Percentiles rank a stretch among this genome's conserved stretches.
Evolutionary conservation across 2,797 vertebrate genomes (phyloP).

Genomic region (Delichon dasypus): DNA sequence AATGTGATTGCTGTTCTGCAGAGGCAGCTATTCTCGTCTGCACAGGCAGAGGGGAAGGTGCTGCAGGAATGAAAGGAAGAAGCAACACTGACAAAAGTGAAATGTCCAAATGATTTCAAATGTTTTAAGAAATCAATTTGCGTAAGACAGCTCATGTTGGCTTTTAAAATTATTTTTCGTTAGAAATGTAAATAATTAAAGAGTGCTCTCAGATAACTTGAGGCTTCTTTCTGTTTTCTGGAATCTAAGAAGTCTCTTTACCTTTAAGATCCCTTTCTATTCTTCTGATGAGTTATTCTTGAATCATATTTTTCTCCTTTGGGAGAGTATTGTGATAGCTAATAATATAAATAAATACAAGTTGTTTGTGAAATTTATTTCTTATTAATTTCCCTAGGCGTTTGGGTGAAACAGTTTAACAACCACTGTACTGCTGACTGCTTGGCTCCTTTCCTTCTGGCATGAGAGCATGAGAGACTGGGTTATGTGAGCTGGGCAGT

Average conservation of each 20-base stretch:
- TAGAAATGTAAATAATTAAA: constrained; percentile 40
- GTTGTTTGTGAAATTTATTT: not conserved
- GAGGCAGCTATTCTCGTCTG: constrained; percentile 21
- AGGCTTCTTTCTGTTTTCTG: not conserved
- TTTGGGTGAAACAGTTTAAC: not conserved
- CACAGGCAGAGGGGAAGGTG: not conserved
- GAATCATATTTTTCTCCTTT: not conserved
- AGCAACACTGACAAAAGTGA: not conserved
- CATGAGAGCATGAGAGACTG: not conserved
- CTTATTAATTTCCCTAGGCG: not conserved
- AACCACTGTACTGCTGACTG: not conserved
- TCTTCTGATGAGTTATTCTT: not conserved
- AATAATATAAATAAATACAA: not conserved
- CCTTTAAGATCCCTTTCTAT: not conserved
- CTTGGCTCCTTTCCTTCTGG: not conserved
- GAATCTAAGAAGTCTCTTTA: not conserved
- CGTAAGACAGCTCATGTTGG: not conserved
- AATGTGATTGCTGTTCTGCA: constrained; percentile 46
- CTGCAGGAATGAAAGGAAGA: not conserved
- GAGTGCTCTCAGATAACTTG: not conserved
- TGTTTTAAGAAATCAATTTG: constrained; percentile 38
- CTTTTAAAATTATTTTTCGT: constrained; percentile 41
- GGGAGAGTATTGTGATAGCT: not conserved
- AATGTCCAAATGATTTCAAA: constrained; percentile 1
- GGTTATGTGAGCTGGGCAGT: not conserved